Evolutionary conservation across 2,888 invertebrate genomes (phyloP).

Genomic region (Parnassius glacialis): DNA sequence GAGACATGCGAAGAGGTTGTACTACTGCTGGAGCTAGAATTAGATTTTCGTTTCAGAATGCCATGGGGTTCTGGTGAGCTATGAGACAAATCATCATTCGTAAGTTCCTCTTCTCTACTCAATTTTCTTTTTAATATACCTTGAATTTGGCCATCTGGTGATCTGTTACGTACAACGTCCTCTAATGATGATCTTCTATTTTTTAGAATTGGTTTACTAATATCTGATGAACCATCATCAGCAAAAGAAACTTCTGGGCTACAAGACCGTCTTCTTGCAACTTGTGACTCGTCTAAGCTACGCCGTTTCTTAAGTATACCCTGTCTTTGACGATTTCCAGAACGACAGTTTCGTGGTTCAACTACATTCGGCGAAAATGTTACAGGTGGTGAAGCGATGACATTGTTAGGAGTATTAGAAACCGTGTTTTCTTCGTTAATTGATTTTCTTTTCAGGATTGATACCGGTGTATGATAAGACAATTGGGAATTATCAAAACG

Average conservation of each 20-base stretch:
- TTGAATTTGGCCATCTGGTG: conserved; percentile 84
- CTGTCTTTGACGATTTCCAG: conserved; percentile 82
- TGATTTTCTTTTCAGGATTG: conserved; percentile 86
- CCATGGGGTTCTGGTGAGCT: conserved; percentile 87
- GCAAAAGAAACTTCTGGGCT: conserved; percentile 85
- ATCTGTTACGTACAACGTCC: conserved; percentile 83
- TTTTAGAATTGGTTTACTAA: conserved; percentile 84
- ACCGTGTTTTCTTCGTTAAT: conserved; percentile 76
- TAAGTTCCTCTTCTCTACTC: conserved; percentile 83
- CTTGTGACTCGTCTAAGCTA: conserved; percentile 89
- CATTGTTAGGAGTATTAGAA: conserved; percentile 74
- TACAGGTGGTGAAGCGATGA: conserved; percentile 84
- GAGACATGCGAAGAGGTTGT: conserved; percentile 84
- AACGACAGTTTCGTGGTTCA: conserved; percentile 82
- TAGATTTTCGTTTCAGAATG: conserved; percentile 89
- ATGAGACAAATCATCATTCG: conserved; percentile 82
- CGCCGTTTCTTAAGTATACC: conserved; percentile 92
- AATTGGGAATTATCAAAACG: conserved; percentile 65
- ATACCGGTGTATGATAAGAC: conserved; percentile 77
- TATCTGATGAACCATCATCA: conserved; percentile 79
- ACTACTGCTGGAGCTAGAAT: conserved; percentile 84
- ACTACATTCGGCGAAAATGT: conserved; percentile 90
- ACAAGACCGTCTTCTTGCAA: conserved; percentile 84
- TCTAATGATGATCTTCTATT: conserved; percentile 86
- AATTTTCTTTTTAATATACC: conserved; percentile 86